phyloP scores from a whole-genome alignment of 2,888 invertebrate genomes.

The Tinea semifulvella region DNA sequence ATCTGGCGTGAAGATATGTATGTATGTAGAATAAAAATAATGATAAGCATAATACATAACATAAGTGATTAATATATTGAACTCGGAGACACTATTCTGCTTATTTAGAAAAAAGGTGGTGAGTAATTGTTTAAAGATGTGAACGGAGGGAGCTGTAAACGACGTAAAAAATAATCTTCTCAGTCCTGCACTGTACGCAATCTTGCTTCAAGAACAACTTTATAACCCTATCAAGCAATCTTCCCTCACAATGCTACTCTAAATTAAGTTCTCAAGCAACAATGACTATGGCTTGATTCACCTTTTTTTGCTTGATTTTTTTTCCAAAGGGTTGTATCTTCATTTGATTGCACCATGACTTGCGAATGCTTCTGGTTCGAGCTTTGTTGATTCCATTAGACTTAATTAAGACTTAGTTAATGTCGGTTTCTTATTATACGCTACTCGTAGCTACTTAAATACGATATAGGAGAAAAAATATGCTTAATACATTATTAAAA shows the following conservation, averaged over 20 bases:
- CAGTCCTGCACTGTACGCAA: constrained; percentile 2
- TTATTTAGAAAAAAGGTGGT: too few species aligned
- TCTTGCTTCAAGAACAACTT: constrained; percentile 36
- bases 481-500: too few species aligned
- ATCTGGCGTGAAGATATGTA: too few species aligned
- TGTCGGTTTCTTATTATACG: constrained; percentile 67
- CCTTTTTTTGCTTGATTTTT: too few species aligned
- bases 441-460: constrained; percentile 48
- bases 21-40: too few species aligned
- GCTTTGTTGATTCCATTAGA: constrained; percentile 67
- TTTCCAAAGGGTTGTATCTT: constrained; percentile 63
- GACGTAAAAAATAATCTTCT: too few species aligned
- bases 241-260: constrained; percentile 39
- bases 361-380: constrained; percentile 55
- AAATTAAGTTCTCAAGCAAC: constrained; percentile 66
- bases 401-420: constrained; percentile 67
- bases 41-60: too few species aligned
- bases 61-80: too few species aligned
- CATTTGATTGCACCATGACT: constrained; percentile 62
- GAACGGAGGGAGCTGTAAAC: too few species aligned
- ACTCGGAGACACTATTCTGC: too few species aligned
- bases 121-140: too few species aligned
- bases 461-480: constrained; percentile 15
- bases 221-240: constrained; percentile 45
- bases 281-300: constrained; percentile 55